Percentiles rank a stretch among this genome's conserved stretches.
Conservation (phyloP, 2,113 vertebrate species). For the Prionailurus viverrinus region DNA sequence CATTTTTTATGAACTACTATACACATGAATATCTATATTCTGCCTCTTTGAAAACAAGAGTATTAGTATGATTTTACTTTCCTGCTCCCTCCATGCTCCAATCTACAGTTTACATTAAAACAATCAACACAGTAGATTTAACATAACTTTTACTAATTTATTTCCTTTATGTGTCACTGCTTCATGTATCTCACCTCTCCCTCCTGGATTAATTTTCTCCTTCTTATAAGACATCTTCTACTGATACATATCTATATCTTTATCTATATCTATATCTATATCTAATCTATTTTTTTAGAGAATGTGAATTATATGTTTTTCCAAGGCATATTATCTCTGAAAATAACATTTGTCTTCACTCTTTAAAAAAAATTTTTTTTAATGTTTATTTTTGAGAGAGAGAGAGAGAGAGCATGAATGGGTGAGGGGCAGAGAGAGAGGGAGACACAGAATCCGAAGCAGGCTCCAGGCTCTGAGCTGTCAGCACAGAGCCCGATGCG, state of each 20-base stretch:
- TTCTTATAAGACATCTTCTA: neutral
- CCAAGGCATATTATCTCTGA: neutral
- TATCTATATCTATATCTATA: too few species aligned
- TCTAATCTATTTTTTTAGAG: neutral
- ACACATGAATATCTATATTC: neutral
- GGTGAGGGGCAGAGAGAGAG: too few species aligned
- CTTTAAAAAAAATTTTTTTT: neutral
- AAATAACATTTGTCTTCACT: conserved; percentile 22
- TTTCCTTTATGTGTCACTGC: neutral
- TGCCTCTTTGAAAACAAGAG: neutral
- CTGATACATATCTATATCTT: too few species aligned
- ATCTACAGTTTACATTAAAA: neutral
- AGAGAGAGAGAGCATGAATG: too few species aligned
- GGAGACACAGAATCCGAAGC: too few species aligned
- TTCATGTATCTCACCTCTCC: neutral
- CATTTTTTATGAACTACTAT: neutral
- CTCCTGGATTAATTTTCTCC: neutral
- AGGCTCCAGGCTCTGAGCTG: too few species aligned
- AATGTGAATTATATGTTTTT: neutral
- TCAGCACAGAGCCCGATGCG: too few species aligned
- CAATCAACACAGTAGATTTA: neutral
- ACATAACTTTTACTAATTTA: neutral
- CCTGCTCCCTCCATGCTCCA: neutral
- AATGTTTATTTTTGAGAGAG: too few species aligned
- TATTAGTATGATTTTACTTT: neutral